Conservation (phyloP, 2,888 invertebrate genomes). For the Acrobasis consociella region DNA sequence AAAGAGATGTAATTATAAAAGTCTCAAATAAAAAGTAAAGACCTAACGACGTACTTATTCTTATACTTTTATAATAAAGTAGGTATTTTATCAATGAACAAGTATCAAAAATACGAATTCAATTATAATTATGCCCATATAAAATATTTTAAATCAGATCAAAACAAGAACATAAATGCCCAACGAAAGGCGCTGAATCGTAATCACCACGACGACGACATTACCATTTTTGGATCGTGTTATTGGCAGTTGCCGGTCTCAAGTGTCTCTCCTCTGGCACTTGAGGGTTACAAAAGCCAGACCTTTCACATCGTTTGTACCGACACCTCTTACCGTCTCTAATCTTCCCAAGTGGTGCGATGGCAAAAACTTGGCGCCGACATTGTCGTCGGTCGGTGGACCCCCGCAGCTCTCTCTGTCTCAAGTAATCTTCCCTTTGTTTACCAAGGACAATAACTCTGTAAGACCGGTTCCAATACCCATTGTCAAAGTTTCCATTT, state of each 20-base stretch:
- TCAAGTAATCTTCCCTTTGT: constrained; percentile 57
- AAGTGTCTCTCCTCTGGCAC: constrained; percentile 48
- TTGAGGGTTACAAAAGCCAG: constrained; percentile 72
- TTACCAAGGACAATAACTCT: constrained; percentile 62
- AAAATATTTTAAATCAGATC: not conserved
- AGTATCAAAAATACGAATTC: constrained; percentile 5
- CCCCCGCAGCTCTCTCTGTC: constrained; percentile 61
- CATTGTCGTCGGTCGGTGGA: constrained; percentile 52
- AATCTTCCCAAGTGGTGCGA: constrained; percentile 53
- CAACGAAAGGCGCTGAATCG: not conserved
- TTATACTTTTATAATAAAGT: no score
- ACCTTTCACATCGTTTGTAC: constrained; percentile 74
- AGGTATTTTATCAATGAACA: not conserved
- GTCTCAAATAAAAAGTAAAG: no score
- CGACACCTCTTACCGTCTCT: constrained; percentile 63
- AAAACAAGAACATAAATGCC: not conserved
- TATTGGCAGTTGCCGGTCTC: constrained; percentile 40
- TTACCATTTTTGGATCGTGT: constrained; percentile 44
- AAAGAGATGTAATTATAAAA: no score
- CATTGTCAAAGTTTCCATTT: constrained; percentile 52
- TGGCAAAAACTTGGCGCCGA: constrained; percentile 75
- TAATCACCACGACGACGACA: constrained; percentile 6
- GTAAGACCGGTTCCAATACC: constrained; percentile 58
- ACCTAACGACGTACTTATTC: no score
- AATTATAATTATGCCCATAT: not conserved